Evolutionary conservation across 2,797 vertebrate genomes (phyloP).

Genomic region (Coreius guichenoti): DNA sequence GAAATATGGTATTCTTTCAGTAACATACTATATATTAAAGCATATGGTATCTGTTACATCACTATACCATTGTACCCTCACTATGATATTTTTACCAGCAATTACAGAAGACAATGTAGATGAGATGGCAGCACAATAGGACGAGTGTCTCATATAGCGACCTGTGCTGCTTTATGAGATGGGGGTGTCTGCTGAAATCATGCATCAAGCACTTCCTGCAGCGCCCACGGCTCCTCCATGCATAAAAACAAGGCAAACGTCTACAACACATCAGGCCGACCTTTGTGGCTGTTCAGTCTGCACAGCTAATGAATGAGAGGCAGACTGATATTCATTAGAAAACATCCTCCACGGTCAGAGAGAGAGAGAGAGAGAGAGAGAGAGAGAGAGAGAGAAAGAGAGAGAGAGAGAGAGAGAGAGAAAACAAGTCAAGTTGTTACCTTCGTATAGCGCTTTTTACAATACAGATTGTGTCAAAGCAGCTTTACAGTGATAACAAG

Average conservation of each 20-base stretch:
- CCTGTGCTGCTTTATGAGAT: background rate
- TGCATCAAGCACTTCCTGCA: constrained; percentile 33
- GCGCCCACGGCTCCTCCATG: constrained; percentile 28
- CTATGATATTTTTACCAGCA: background rate
- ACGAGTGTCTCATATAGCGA: background rate
- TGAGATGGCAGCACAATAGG: background rate
- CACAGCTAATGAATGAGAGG: constrained; percentile 48
- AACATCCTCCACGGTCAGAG: constrained; percentile 6
- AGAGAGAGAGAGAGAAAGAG: constrained; percentile 22
- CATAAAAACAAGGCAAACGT: constrained; percentile 35
- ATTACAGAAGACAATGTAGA: background rate
- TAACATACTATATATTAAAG: background rate
- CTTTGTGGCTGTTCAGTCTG: constrained; percentile 25
- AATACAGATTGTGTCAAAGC: no score
- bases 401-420: constrained; percentile 17
- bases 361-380: constrained; percentile 19
- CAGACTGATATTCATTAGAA: constrained; percentile 38
- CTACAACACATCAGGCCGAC: constrained; percentile 38
- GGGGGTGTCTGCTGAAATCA: constrained; percentile 5
- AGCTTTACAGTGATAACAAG: no score
- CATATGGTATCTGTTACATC: background rate
- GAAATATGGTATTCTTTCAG: background rate
- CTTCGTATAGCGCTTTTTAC: no score
- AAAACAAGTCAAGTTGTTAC: no score
- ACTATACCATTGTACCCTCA: background rate